Conservation (phyloP, 1,140 invertebrate species). For the Scaptomyza graminum region DNA sequence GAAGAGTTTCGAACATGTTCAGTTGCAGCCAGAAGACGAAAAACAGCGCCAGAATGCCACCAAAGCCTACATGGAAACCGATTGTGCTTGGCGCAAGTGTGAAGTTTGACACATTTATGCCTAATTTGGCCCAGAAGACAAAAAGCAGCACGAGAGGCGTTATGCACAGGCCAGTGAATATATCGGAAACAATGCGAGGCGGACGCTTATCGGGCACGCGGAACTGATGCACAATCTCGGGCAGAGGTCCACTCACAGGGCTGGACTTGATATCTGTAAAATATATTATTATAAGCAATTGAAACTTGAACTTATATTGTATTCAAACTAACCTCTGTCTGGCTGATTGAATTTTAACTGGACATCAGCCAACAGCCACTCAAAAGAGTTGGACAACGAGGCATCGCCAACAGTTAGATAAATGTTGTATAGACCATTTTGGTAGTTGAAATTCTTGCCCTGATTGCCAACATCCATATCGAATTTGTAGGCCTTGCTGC, state of each 20-base stretch:
- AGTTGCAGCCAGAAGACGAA: conserved; percentile 95
- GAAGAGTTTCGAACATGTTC: conserved; percentile 98
- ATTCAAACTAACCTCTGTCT: conserved; percentile 8
- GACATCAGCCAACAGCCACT: conserved; percentile 92
- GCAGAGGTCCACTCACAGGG: conserved; percentile 86
- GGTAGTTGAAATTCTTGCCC: conserved; percentile 91
- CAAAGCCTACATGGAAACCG: conserved; percentile 94
- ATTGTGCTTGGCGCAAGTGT: conserved; percentile 91
- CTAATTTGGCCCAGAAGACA: conserved; percentile 93
- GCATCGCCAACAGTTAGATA: conserved; percentile 96
- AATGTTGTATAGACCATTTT: conserved; percentile 92
- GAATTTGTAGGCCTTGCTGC: conserved; percentile 93
- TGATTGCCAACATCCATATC: conserved; percentile 92
- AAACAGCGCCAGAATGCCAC: conserved; percentile 94
- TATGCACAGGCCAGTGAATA: conserved; percentile 94
- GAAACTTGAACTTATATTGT: background rate
- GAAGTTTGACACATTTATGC: conserved; percentile 95
- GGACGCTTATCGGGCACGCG: conserved; percentile 96
- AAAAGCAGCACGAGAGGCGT: conserved; percentile 93
- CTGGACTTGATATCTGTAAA: conserved; percentile 75
- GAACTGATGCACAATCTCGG: conserved; percentile 97
- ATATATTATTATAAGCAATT: background rate
- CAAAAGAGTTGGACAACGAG: conserved; percentile 93
- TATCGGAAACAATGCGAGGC: conserved; percentile 92
- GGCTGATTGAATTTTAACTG: conserved; percentile 88